Conservation (phyloP, 2,797 vertebrate species). For the Sus cebifrons region DNA sequence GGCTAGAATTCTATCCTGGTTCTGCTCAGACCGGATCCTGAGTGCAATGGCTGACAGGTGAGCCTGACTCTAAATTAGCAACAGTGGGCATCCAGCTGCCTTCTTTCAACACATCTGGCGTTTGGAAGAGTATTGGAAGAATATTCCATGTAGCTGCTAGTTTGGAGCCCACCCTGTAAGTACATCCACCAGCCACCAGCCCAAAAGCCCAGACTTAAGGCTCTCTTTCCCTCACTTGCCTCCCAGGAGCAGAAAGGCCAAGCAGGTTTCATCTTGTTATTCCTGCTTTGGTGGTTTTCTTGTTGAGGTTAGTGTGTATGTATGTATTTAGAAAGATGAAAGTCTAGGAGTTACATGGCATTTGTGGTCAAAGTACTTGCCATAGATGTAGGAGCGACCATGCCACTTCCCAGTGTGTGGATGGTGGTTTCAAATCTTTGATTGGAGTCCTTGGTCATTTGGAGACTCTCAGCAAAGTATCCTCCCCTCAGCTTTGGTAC, state of each 20-base stretch:
- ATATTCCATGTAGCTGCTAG: neutral
- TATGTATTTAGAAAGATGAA: neutral
- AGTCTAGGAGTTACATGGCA: neutral
- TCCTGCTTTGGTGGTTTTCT: neutral
- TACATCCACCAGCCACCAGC: neutral
- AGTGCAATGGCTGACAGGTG: neutral
- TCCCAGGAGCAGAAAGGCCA: neutral
- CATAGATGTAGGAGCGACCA: neutral
- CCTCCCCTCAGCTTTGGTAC: neutral
- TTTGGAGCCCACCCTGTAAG: neutral
- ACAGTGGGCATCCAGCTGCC: neutral
- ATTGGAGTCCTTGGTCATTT: neutral
- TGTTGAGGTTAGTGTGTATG: neutral
- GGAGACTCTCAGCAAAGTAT: neutral
- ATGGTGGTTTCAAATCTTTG: conserved; percentile 14
- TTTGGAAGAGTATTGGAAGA: neutral
- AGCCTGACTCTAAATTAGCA: neutral
- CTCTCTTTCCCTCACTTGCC: neutral
- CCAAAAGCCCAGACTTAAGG: neutral
- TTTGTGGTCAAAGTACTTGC: neutral
- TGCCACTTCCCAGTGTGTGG: neutral
- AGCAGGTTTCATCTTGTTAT: neutral
- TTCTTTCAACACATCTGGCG: neutral
- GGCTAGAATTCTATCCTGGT: neutral
- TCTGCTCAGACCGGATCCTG: neutral